phyloP scores from a whole-genome alignment of 2,797 vertebrate genomes.

The Sebastes alutus region DNA sequence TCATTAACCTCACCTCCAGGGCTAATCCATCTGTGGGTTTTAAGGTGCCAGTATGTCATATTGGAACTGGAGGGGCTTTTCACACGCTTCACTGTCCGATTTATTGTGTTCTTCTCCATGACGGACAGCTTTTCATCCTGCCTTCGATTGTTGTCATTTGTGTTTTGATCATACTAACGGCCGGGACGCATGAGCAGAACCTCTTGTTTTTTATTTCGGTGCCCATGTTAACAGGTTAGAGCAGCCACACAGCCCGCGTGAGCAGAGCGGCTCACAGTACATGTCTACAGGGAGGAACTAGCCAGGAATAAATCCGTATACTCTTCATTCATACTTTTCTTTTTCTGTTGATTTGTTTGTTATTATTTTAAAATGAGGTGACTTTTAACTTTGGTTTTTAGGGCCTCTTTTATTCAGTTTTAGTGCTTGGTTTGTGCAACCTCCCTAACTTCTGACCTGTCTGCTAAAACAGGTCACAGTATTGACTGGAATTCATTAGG shows the following conservation, averaged over 20 bases:
- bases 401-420: neutral
- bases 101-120: neutral
- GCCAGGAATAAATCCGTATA: neutral
- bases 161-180: neutral
- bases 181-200: too few relatives aligned
- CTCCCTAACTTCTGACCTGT: conserved; percentile 4
- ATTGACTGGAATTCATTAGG: conserved; percentile 49
- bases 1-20: conserved; percentile 23
- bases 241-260: too few relatives aligned
- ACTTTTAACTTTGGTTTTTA: neutral
- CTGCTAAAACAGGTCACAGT: neutral
- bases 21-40: neutral
- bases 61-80: neutral
- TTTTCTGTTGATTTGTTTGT: neutral
- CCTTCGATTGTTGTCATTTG: neutral
- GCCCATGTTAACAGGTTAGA: too few relatives aligned
- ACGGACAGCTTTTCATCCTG: neutral
- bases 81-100: neutral
- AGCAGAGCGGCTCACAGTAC: too few relatives aligned
- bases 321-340: neutral
- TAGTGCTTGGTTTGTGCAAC: neutral
- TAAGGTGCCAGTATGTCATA: neutral
- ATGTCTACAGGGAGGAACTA: neutral
- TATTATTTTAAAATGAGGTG: neutral
- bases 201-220: too few relatives aligned